Evolutionary conservation across 2,797 vertebrate genomes (phyloP), one percentile per base, ranked within the genome.

Genomic region (Geotria australis): DNA sequence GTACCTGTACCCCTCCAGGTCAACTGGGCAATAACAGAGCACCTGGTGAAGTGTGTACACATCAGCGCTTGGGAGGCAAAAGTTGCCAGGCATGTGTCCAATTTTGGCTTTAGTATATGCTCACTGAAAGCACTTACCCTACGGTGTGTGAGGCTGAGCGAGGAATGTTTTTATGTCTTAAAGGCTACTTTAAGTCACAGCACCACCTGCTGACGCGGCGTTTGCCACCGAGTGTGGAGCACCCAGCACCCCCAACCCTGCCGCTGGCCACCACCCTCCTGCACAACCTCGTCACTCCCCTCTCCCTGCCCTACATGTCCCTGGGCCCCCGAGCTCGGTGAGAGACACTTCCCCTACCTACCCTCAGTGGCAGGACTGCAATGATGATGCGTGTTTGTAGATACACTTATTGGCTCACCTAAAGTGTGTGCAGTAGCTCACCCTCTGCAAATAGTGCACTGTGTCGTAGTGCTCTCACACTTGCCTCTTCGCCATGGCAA

Each of bases 301-400:
- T 98, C 84, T 86, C 94, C 85, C 94, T 94, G 86, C 85, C 73
- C 3, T 98, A 91, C 73, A 77, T 68, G 73, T 93, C 89, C 70
- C 95, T 89, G 70, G 76, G 80, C 68, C 76, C 74, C 65, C 77
- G 76, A 68, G 77, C 88, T 70, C 89, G 89, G 91, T 96, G 65
- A 58, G 56, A 56, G n/a, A 8, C 7, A 38, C 8, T 47, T 58
- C 24, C 24, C 24, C 24, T 38, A 24, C 24, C 24, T 38, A 24
- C 24, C 11, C 38, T 59, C 38, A 8, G 9, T 45, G 15, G 12
- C 8, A 10, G 24, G 45, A 8, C 57, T 57, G 10, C 13, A 45
- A 12, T 45, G 8, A 74, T 2, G 13, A 12, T 53, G 9, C 49
- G 53, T 59, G 62, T 67, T 58, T 56, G 24, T 57, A n/a, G 57